Conservation (phyloP, 37 sponge, comb jelly and placozoan genomes). For the Cladorhizidae sp. region DNA sequence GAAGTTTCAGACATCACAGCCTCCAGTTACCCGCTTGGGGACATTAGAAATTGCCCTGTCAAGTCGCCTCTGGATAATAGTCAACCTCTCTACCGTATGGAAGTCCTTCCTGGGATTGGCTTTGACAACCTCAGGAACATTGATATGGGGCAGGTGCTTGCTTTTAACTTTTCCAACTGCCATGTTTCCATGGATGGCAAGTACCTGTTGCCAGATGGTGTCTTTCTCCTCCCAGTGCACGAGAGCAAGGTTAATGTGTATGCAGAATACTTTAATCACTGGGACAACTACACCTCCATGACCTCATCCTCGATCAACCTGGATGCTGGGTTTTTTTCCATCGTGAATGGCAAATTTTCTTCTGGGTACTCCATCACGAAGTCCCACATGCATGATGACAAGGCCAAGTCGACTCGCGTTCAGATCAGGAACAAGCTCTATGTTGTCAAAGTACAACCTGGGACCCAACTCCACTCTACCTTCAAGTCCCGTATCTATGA, state of each 20-base stretch:
- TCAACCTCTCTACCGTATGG: constrained; percentile 58
- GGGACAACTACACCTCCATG: constrained; percentile 60
- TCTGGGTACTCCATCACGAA: constrained; percentile 41
- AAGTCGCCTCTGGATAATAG: constrained; percentile 2
- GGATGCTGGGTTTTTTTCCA: constrained; percentile 34
- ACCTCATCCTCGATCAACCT: constrained; percentile 53
- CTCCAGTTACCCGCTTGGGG: constrained; percentile 49
- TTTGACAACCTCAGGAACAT: constrained; percentile 77
- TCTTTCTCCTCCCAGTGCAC: constrained; percentile 51
- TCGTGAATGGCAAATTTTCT: constrained; percentile 68
- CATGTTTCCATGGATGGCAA: constrained; percentile 60
- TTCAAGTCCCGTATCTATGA: constrained; percentile 68
- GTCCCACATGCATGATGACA: constrained; percentile 37
- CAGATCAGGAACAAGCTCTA: constrained; percentile 63
- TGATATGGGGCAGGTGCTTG: constrained; percentile 65
- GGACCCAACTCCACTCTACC: constrained; percentile 32
- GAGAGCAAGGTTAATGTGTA: constrained; percentile 57
- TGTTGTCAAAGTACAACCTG: constrained; percentile 47
- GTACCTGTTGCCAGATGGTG: constrained; percentile 65
- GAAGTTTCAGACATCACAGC: not conserved
- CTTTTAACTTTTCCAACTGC: constrained; percentile 67
- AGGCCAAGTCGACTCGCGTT: constrained; percentile 49
- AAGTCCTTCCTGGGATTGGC: constrained; percentile 74
- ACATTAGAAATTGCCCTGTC: constrained; percentile 70
- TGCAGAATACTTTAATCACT: constrained; percentile 50